Percentiles rank a stretch among this genome's conserved stretches.
Evolutionary conservation across 2,888 invertebrate species (phyloP).

Genomic region (Iselma pallidipennis): DNA sequence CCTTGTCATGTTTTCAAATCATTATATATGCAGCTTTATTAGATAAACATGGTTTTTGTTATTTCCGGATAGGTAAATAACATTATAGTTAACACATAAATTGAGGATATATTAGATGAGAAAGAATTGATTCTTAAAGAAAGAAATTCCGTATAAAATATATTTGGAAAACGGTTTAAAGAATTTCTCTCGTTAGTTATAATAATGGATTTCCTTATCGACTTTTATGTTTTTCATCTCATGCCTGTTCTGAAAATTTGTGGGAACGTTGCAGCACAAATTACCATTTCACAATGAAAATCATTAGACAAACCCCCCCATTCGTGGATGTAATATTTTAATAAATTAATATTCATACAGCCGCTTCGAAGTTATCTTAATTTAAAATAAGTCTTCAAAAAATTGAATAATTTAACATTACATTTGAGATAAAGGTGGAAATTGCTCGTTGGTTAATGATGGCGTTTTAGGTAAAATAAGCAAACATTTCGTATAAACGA

Average conservation of each 20-base stretch:
- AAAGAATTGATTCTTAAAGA: no score
- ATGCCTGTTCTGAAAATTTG: conserved; percentile 8
- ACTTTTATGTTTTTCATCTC: background rate
- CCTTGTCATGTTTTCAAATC: no score
- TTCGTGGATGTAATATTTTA: conserved; percentile 25
- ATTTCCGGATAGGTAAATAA: no score
- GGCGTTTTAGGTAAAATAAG: conserved; percentile 4
- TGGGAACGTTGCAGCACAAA: conserved; percentile 14
- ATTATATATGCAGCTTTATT: no score
- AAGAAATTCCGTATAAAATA: no score
- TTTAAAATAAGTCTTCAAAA: conserved; percentile 28
- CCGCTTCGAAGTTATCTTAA: conserved; percentile 27
- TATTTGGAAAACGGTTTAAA: no score
- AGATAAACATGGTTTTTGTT: no score
- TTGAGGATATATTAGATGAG: no score
- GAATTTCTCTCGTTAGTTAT: no score
- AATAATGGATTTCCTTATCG: no score
- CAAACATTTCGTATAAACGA: background rate
- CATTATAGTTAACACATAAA: no score
- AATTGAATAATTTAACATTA: conserved; percentile 26
- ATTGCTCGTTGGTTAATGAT: conserved; percentile 22
- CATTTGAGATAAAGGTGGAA: conserved; percentile 20
- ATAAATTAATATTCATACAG: conserved; percentile 31
- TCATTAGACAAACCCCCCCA: conserved; percentile 16
- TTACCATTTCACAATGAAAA: conserved; percentile 25